phyloP scores from a whole-genome alignment of 2,888 invertebrate genomes.

The Baccha elongata region DNA sequence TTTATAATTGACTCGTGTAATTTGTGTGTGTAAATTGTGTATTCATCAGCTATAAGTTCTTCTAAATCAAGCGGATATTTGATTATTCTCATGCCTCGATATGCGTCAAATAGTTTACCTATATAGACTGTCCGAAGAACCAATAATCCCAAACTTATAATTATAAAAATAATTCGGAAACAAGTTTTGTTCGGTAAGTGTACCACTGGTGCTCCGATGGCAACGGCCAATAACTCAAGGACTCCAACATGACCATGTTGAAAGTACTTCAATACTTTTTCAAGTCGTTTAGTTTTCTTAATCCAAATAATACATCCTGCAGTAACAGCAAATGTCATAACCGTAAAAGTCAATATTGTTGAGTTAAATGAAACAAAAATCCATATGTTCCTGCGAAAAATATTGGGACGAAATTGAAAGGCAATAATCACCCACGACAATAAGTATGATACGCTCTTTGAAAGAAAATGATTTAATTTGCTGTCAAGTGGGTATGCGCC shows the following conservation, averaged over 20 bases:
- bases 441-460: background rate
- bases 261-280: background rate
- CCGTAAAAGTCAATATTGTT: no score
- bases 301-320: background rate
- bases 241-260: no score
- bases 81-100: background rate
- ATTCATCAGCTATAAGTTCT: background rate
- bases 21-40: background rate
- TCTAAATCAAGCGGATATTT: background rate
- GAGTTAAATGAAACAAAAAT: background rate
- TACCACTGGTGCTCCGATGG: background rate
- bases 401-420: background rate
- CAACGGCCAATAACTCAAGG: no score
- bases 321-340: background rate
- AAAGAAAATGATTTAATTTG: background rate
- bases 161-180: background rate
- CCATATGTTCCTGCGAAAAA: background rate
- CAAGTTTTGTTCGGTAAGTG: background rate
- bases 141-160: slow-evolving; percentile 71
- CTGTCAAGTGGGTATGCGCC: no score
- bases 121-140: slow-evolving; percentile 78
- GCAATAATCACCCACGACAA: background rate
- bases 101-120: slow-evolving; percentile 77
- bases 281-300: background rate
- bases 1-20: no score